These are phyloP conservation scores for Cheirogaleus major DNA, from an alignment of 2,797 vertebrate genomes.

Conservation along the genomic window DNA sequence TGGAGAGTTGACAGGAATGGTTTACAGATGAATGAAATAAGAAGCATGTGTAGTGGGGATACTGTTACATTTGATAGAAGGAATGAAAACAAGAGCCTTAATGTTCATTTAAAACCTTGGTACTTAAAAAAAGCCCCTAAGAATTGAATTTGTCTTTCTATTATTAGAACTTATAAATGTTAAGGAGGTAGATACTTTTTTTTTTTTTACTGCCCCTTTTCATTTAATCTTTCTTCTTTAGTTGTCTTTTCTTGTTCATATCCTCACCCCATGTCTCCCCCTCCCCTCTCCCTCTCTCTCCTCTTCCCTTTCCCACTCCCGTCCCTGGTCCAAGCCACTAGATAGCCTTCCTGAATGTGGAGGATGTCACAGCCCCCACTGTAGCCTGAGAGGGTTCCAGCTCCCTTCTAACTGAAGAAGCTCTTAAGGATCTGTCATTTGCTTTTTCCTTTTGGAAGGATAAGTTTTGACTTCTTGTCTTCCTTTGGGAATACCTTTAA, in stretches of 20 bases:
- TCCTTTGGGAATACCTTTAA: neutral
- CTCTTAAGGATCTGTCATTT: neutral
- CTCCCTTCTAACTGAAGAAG: neutral
- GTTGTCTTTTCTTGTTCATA: neutral
- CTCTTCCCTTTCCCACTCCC: too few relatives aligned
- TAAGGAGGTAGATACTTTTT: neutral
- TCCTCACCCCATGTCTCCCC: neutral
- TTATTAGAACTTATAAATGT: constrained; percentile 57
- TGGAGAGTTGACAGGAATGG: constrained; percentile 81
- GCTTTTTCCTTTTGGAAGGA: constrained; percentile 32
- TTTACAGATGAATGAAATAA: constrained; percentile 85
- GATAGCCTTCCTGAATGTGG: neutral
- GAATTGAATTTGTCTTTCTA: constrained; percentile 64
- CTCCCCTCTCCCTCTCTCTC: too few relatives aligned
- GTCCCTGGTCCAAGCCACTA: neutral
- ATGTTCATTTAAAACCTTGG: constrained; percentile 71
- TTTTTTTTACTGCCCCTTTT: neutral
- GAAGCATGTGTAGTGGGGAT: constrained; percentile 84
- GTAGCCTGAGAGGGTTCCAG: neutral
- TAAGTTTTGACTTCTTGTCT: constrained; percentile 42
- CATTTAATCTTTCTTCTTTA: neutral
- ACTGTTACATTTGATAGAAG: constrained; percentile 79
- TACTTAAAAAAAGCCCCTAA: neutral
- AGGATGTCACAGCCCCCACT: neutral
- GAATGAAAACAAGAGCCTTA: constrained; percentile 80